Percentiles rank a stretch among this genome's conserved stretches.
Conservation (phyloP, 2,888 invertebrate species). For the Calameuta pallipes region DNA sequence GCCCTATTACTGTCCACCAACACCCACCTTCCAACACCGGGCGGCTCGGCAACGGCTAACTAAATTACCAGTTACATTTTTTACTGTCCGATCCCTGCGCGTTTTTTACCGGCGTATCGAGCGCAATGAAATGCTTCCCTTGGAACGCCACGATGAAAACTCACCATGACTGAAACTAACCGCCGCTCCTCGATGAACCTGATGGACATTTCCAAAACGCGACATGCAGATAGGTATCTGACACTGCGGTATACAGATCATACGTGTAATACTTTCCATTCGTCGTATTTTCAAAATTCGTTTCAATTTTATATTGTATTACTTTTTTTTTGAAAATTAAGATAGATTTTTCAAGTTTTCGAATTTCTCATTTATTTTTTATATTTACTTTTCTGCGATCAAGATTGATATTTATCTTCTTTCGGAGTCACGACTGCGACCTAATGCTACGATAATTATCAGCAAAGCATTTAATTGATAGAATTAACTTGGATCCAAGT, state of each 20-base stretch:
- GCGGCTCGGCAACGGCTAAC: conserved; percentile 60
- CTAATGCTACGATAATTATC: conserved; percentile 45
- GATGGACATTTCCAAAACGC: background rate
- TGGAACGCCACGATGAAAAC: conserved; percentile 34
- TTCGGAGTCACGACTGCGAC: conserved; percentile 10
- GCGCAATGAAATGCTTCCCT: conserved; percentile 58
- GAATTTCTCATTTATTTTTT: background rate
- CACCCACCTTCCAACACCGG: conserved; percentile 40
- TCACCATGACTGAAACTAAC: background rate
- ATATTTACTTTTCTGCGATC: background rate
- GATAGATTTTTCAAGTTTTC: too few relatives aligned
- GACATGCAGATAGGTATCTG: background rate
- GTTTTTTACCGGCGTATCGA: conserved; percentile 60
- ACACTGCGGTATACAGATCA: background rate
- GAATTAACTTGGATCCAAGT: conserved; percentile 42
- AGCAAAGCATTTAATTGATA: conserved; percentile 50
- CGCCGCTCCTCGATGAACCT: background rate
- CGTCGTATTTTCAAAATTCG: background rate
- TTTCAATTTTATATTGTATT: background rate
- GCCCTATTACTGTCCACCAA: conserved; percentile 64
- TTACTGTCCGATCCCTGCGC: conserved; percentile 60
- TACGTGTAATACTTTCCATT: background rate
- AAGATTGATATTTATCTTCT: background rate
- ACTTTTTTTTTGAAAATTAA: conserved; percentile 18
- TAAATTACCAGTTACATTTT: conserved; percentile 66